phyloP scores from a whole-genome alignment of 1,140 invertebrate species.

The Drosophila teissieri region DNA sequence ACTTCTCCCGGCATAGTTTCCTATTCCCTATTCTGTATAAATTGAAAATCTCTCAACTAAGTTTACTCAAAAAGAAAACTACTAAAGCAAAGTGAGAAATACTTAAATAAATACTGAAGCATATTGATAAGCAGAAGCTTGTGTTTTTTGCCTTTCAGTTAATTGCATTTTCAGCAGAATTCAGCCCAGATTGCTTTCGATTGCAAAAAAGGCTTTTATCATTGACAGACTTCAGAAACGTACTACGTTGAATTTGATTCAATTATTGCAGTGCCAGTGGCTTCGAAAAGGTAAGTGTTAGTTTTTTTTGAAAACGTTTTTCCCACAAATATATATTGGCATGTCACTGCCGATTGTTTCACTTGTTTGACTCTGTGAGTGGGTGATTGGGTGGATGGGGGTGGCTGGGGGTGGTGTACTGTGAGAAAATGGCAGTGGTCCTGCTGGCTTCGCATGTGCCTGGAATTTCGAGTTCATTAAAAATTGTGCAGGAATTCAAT shows the following conservation, averaged over 20 bases:
- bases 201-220: conserved; percentile 1
- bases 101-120: conserved; percentile 79
- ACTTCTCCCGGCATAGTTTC: conserved; percentile 14
- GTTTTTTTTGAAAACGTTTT: conserved; percentile 34
- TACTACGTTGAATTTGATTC: conserved; percentile 25
- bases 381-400: background rate
- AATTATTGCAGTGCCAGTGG: conserved; percentile 22
- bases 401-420: too few relatives aligned
- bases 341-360: conserved; percentile 29
- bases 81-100: conserved; percentile 60
- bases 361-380: background rate
- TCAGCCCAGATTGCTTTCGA: conserved; percentile 12
- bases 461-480: conserved; percentile 58
- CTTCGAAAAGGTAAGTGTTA: conserved; percentile 39
- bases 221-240: conserved; percentile 8
- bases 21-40: conserved; percentile 42
- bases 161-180: conserved; percentile 38
- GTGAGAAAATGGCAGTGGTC: background rate
- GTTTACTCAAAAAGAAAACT: conserved; percentile 39
- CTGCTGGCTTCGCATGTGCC: conserved; percentile 19
- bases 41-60: conserved; percentile 49
- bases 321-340: conserved; percentile 13
- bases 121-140: conserved; percentile 67
- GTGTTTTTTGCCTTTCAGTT: conserved; percentile 36
- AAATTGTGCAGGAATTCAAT: conserved; percentile 51